A percentile compares a stretch with the other conserved stretches of the same genome.
These are phyloP conservation scores for Hetaerina titia DNA, from an alignment of 2,888 invertebrate species.

Conservation along the genomic window DNA sequence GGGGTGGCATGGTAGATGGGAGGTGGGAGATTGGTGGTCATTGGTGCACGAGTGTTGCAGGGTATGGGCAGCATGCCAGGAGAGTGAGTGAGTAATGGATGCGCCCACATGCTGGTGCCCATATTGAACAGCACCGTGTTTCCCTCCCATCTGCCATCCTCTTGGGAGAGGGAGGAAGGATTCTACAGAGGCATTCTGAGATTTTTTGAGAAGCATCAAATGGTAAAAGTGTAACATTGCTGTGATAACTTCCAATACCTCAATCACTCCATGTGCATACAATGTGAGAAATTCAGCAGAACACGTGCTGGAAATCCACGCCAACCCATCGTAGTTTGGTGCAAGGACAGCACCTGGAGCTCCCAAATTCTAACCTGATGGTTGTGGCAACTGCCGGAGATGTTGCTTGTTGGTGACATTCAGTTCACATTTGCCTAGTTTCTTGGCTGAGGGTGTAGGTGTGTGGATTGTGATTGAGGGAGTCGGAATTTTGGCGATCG, in stretches of 20 bases:
- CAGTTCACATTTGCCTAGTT: too few species aligned
- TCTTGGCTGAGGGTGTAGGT: too few species aligned
- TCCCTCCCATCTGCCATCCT: background rate
- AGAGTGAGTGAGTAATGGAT: too few species aligned
- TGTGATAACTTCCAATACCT: conserved; percentile 20
- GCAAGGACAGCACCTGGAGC: background rate
- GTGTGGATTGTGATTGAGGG: too few species aligned
- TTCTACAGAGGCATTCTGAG: background rate
- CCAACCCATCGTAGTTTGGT: background rate
- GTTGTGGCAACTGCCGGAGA: background rate
- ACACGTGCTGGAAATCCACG: background rate
- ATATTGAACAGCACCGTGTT: background rate
- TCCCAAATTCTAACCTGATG: background rate
- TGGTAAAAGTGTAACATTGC: background rate
- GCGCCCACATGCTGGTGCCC: background rate
- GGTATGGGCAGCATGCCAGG: too few species aligned
- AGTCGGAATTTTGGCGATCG: too few species aligned
- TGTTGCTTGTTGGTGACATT: too few species aligned
- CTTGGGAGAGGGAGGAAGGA: background rate
- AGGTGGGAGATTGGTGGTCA: background rate
- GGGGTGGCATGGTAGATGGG: background rate
- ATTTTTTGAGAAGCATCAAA: background rate
- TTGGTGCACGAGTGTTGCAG: background rate
- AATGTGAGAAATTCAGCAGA: background rate
- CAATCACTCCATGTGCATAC: background rate